Conservation (phyloP, 1,140 invertebrate genomes). For the Physella acuta region DNA sequence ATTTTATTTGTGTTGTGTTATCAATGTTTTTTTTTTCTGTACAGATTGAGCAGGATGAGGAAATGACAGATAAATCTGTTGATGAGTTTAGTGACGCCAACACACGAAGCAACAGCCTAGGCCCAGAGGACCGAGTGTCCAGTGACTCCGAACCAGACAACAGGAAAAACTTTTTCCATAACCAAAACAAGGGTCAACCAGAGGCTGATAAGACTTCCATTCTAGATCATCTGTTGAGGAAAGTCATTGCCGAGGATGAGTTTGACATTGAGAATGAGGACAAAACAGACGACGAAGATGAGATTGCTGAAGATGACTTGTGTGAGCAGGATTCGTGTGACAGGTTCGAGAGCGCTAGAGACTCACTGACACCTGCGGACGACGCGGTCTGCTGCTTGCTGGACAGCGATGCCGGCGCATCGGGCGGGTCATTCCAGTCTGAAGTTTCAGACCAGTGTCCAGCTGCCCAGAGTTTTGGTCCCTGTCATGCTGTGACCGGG, state of each 20-base stretch:
- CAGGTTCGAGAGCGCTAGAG: background rate
- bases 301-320: background rate
- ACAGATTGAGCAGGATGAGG: background rate
- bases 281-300: conserved; percentile 7
- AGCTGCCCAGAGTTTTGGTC: too few relatives aligned
- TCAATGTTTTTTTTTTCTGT: too few relatives aligned
- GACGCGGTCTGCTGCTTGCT: too few relatives aligned
- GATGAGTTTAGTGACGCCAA: background rate
- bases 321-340: background rate
- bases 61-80: background rate
- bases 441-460: too few relatives aligned
- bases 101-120: conserved; percentile 3
- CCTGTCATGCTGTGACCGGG: too few relatives aligned
- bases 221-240: conserved; percentile 9
- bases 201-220: background rate
- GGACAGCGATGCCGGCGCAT: background rate
- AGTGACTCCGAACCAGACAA: background rate
- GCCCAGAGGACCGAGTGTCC: background rate
- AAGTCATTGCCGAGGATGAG: conserved; percentile 18
- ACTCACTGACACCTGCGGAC: background rate
- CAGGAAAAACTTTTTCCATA: background rate
- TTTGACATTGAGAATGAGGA: conserved; percentile 25
- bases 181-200: too few relatives aligned
- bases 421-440: too few relatives aligned
- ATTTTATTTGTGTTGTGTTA: too few relatives aligned